These are phyloP conservation scores for Lasioglossum leucozonium DNA, from an alignment of 2,888 invertebrate genomes.

Conservation along the genomic window DNA sequence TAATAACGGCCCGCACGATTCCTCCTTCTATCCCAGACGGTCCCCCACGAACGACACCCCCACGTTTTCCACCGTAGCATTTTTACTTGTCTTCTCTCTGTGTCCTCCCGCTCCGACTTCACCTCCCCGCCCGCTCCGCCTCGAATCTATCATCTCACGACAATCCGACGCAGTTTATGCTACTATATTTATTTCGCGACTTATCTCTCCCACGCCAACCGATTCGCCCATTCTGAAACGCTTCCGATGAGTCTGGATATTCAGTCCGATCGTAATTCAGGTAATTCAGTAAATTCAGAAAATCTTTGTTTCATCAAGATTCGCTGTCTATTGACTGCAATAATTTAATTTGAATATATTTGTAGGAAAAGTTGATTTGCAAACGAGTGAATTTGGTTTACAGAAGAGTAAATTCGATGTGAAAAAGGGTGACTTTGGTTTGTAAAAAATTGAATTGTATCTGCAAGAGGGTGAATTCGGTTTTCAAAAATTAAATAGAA, in stretches of 20 bases:
- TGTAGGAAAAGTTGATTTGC: too few species aligned
- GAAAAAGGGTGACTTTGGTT: too few species aligned
- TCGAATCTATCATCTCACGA: slow-evolving; percentile 13
- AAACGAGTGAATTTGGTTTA: too few species aligned
- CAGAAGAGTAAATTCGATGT: too few species aligned
- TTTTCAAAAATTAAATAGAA: too few species aligned
- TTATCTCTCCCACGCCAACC: neutral
- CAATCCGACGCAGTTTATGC: slow-evolving; percentile 9
- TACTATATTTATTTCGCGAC: slow-evolving; percentile 37
- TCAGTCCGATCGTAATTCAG: neutral
- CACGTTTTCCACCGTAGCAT: neutral
- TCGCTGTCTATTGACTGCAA: too few species aligned
- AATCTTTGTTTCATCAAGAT: too few species aligned
- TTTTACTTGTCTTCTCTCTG: neutral
- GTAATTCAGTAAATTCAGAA: too few species aligned
- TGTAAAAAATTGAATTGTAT: too few species aligned
- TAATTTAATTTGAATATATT: too few species aligned
- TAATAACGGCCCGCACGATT: slow-evolving; percentile 56
- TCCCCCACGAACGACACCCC: neutral
- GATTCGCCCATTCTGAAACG: neutral
- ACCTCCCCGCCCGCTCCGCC: neutral
- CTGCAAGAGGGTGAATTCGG: too few species aligned
- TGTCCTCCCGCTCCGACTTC: neutral
- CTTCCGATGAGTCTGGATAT: neutral
- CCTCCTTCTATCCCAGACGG: neutral